Conservation (phyloP, 1,140 invertebrate genomes). For the Teleogryllus occipitalis region DNA sequence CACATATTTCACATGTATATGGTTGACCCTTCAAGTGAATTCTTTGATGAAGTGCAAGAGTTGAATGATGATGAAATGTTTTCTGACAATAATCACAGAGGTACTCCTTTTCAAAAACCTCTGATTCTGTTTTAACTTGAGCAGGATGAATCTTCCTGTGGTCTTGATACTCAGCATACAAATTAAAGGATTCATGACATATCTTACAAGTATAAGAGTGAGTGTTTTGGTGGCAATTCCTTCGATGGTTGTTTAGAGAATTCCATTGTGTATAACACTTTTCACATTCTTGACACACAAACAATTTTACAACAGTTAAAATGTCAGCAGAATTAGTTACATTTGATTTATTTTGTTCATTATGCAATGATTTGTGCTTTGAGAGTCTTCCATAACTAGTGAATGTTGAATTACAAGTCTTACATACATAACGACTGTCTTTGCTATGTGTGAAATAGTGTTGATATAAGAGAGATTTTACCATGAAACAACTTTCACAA, state of each 20-base stretch:
- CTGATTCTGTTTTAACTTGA: background rate
- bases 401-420: background rate
- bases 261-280: constrained; percentile 7
- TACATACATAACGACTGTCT: background rate
- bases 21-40: constrained; percentile 23
- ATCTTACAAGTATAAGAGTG: background rate
- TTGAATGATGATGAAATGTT: background rate
- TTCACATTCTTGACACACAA: constrained; percentile 7
- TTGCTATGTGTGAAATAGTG: background rate
- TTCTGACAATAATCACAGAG: background rate
- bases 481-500: background rate
- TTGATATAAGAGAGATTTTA: background rate
- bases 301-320: background rate
- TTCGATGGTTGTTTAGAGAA: background rate
- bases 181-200: background rate
- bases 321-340: background rate
- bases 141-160: background rate
- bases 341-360: background rate
- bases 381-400: background rate
- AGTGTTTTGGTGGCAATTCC: background rate
- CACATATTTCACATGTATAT: constrained; percentile 30
- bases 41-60: background rate
- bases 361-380: background rate
- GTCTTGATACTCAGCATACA: background rate
- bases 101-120: background rate